Conservation (phyloP, 2,888 invertebrate species). For the Zhuqinia jingwanae region DNA sequence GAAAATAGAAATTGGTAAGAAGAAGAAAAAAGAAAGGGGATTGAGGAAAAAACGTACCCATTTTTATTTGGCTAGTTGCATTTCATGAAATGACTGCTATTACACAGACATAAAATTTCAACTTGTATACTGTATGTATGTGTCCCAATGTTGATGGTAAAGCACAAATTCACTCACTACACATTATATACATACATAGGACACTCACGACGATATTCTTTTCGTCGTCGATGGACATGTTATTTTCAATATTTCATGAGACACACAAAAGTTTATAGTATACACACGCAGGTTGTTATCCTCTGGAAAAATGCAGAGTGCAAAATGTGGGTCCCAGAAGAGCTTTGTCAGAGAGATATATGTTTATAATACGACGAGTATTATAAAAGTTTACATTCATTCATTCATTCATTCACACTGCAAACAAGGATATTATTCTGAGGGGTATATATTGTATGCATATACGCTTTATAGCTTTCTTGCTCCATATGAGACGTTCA, state of each 20-base stretch:
- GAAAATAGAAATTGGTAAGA: slow-evolving; percentile 28
- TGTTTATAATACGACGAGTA: slow-evolving; percentile 7
- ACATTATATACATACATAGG: no score
- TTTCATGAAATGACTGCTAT: slow-evolving; percentile 59
- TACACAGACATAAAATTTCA: slow-evolving; percentile 45
- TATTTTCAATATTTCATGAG: slow-evolving; percentile 67
- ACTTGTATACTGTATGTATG: no score
- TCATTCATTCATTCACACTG: slow-evolving; percentile 42
- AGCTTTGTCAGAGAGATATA: slow-evolving; percentile 31
- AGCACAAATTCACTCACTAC: slow-evolving; percentile 11
- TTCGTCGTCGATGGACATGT: slow-evolving; percentile 49
- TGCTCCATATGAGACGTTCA: slow-evolving; percentile 34
- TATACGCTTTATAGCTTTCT: slow-evolving; percentile 38
- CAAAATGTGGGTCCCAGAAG: slow-evolving; percentile 45
- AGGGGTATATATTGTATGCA: no score
- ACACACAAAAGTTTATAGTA: slow-evolving; percentile 33
- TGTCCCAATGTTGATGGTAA: slow-evolving; percentile 42
- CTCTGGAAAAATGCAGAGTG: slow-evolving; percentile 45
- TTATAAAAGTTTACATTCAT: background rate
- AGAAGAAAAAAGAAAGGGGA: slow-evolving; percentile 51
- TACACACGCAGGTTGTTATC: slow-evolving; percentile 41
- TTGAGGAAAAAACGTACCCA: slow-evolving; percentile 33
- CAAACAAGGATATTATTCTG: slow-evolving; percentile 17
- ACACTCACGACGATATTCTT: slow-evolving; percentile 26
- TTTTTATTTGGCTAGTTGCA: slow-evolving; percentile 68